phyloP scores from a whole-genome alignment of 2,888 invertebrate genomes.

The Epiblema foenella region DNA sequence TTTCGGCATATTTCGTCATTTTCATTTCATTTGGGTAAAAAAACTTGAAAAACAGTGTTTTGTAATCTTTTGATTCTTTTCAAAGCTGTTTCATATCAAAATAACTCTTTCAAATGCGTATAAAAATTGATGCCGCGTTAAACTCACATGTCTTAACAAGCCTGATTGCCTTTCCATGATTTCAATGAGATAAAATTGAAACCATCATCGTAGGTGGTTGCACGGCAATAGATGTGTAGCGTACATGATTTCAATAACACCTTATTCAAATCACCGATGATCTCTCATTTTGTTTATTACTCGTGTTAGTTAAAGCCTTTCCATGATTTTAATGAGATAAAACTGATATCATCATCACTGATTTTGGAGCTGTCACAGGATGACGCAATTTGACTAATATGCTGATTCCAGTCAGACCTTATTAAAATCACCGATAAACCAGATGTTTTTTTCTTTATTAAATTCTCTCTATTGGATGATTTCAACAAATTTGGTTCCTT shows the following conservation, averaged over 20 bases:
- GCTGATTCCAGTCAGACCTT: slow-evolving; percentile 22
- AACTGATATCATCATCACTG: slow-evolving; percentile 8
- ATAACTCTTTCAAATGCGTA: neutral
- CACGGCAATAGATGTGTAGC: neutral
- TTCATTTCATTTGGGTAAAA: neutral
- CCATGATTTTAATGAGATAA: slow-evolving; percentile 34
- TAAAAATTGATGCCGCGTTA: neutral
- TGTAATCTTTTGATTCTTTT: neutral
- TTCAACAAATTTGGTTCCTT: neutral
- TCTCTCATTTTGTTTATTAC: neutral
- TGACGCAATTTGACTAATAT: neutral
- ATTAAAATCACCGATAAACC: slow-evolving; percentile 35
- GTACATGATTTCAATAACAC: slow-evolving; percentile 13
- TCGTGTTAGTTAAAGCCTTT: slow-evolving; percentile 11
- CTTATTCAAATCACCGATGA: slow-evolving; percentile 27
- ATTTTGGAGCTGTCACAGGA: neutral
- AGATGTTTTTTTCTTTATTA: neutral
- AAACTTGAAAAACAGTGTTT: neutral
- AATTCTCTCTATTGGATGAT: neutral
- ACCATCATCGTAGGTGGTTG: slow-evolving; percentile 3
- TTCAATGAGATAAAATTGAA: slow-evolving; percentile 16
- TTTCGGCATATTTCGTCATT: neutral
- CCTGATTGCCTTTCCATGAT: slow-evolving; percentile 14
- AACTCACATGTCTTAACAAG: neutral
- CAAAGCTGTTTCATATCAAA: neutral